Conservation (phyloP, 2,113 vertebrate species). For the Ondatra zibethicus region DNA sequence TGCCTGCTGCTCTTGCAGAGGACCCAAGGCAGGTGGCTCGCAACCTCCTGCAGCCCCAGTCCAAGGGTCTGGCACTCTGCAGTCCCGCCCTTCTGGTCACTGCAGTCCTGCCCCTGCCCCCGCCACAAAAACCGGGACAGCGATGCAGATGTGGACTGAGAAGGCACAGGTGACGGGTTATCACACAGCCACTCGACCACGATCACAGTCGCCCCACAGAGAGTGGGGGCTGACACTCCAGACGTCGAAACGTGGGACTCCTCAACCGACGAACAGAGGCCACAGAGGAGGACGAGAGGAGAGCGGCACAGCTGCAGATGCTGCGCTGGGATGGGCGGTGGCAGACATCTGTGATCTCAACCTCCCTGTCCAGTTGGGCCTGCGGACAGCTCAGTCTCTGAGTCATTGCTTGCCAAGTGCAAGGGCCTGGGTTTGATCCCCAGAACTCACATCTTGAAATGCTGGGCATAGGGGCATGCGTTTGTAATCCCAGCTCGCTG, state of each 20-base stretch:
- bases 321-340: neutral
- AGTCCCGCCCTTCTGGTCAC: neutral
- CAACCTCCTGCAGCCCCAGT: neutral
- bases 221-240: neutral
- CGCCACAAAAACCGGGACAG: neutral
- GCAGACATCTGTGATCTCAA: neutral
- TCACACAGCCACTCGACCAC: too few relatives aligned
- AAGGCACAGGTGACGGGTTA: neutral
- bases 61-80: neutral
- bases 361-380: neutral
- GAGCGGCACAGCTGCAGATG: neutral
- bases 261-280: neutral
- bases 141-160: neutral
- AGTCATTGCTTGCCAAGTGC: neutral
- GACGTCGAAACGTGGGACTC: neutral
- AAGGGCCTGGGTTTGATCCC: neutral
- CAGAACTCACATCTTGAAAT: neutral
- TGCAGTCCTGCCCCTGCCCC: neutral
- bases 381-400: neutral
- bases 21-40: neutral
- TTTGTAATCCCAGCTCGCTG: too few relatives aligned
- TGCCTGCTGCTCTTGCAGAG: neutral
- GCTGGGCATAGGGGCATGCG: neutral
- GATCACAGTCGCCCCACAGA: too few relatives aligned
- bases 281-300: too few relatives aligned